These are phyloP conservation scores for Gymnocheta viridis DNA, from an alignment of 2,888 invertebrate species.

Conservation along the genomic window DNA sequence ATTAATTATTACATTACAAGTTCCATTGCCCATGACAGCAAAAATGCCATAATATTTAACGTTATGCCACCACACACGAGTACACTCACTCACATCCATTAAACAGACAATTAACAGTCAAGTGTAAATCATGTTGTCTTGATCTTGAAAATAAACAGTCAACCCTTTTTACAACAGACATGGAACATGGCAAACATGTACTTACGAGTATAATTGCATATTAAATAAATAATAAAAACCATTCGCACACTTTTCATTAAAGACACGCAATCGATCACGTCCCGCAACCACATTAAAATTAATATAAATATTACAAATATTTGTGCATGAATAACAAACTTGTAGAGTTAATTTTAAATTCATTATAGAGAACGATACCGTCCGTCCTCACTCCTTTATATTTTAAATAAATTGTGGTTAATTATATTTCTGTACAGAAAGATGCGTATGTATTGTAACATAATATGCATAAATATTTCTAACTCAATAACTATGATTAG, in stretches of 20 bases:
- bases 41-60: background rate
- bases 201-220: constrained; percentile 8
- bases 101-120: constrained; percentile 45
- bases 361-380: too few species aligned
- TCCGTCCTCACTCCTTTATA: too few species aligned
- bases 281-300: background rate
- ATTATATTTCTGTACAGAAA: background rate
- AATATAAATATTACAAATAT: background rate
- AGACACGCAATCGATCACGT: constrained; percentile 13
- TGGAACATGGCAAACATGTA: background rate
- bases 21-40: background rate
- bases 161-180: constrained; percentile 1
- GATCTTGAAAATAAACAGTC: constrained; percentile 58
- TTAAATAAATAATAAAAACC: constrained; percentile 25
- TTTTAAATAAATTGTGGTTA: background rate
- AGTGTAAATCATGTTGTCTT: constrained; percentile 53
- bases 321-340: background rate
- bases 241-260: background rate
- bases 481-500: too few species aligned
- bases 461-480: background rate
- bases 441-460: background rate
- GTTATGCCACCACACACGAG: background rate
- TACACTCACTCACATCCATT: constrained; percentile 4
- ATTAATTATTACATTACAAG: background rate
- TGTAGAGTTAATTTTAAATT: background rate